Conservation (phyloP, 2,888 invertebrate species). For the Fragum whitleyi region DNA sequence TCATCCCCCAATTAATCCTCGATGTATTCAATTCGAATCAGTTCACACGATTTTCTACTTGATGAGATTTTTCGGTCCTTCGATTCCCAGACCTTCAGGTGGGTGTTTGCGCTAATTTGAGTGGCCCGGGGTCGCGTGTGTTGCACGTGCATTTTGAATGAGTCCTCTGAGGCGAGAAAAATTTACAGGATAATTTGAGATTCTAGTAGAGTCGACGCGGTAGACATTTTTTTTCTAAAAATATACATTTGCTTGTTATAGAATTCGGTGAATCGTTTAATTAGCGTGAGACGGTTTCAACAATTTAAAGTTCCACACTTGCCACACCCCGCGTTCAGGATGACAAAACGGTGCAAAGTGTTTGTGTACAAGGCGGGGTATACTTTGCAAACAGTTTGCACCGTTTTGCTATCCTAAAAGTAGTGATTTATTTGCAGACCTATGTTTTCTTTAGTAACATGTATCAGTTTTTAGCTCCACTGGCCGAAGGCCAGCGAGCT, state of each 20-base stretch:
- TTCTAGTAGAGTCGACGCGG: background rate
- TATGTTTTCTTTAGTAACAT: too few species aligned
- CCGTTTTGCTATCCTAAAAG: too few species aligned
- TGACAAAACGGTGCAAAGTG: too few species aligned
- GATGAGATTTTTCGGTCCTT: background rate
- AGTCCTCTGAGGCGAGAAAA: background rate
- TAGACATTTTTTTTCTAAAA: background rate
- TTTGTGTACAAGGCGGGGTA: too few species aligned
- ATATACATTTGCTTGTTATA: background rate
- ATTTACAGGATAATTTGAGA: background rate
- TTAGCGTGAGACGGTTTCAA: background rate
- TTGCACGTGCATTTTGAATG: background rate
- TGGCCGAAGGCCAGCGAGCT: too few species aligned
- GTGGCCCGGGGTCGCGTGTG: background rate
- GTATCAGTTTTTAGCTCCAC: too few species aligned
- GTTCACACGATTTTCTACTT: slow-evolving; percentile 4
- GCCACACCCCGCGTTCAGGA: too few species aligned
- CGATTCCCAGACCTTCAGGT: background rate
- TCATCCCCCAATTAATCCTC: background rate
- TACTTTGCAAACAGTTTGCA: too few species aligned
- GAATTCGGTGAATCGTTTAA: background rate
- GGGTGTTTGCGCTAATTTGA: background rate
- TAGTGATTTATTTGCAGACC: too few species aligned
- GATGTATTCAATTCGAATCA: background rate
- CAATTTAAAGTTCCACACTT: too few species aligned